Evolutionary conservation across 1,140 invertebrate species (phyloP).

Genomic region (Dysdera silvatica): DNA sequence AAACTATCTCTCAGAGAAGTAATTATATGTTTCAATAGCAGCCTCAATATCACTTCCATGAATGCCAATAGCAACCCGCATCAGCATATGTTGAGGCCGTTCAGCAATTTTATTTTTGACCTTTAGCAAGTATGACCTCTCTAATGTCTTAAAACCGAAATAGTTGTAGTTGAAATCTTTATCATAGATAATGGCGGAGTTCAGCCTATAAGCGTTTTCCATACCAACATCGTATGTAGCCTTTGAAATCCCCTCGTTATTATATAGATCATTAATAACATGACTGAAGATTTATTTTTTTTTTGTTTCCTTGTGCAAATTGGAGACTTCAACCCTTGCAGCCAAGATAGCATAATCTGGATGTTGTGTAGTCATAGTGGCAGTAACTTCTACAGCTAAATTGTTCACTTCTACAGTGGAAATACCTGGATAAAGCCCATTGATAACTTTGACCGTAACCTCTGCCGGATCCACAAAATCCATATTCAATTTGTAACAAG

Average conservation of each 20-base stretch:
- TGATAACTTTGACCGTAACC: slow-evolving; percentile 63
- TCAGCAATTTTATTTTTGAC: slow-evolving; percentile 91
- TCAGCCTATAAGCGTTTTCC: slow-evolving; percentile 69
- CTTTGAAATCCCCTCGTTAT: slow-evolving; percentile 73
- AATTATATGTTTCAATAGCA: slow-evolving; percentile 94
- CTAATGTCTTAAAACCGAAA: slow-evolving; percentile 97
- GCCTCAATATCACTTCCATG: slow-evolving; percentile 87
- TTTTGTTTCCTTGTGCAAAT: slow-evolving; percentile 94
- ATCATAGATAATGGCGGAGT: slow-evolving; percentile 96
- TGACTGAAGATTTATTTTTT: slow-evolving; percentile 63
- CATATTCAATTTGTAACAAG: too few relatives aligned
- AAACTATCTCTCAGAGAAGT: slow-evolving; percentile 91
- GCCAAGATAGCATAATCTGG: slow-evolving; percentile 94
- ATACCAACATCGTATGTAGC: slow-evolving; percentile 74
- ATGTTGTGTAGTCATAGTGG: slow-evolving; percentile 91
- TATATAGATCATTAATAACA: slow-evolving; percentile 80
- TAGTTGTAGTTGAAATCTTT: slow-evolving; percentile 96
- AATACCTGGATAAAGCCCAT: slow-evolving; percentile 88
- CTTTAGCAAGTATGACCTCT: slow-evolving; percentile 89
- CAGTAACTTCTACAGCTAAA: slow-evolving; percentile 91
- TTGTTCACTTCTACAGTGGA: slow-evolving; percentile 96
- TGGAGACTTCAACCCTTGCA: slow-evolving; percentile 90
- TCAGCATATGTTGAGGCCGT: slow-evolving; percentile 96
- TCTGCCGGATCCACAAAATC: too few relatives aligned
- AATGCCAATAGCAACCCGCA: slow-evolving; percentile 95